Evolutionary conservation across 2,888 invertebrate genomes (phyloP).

Genomic region (Tromatobia lineatoria): DNA sequence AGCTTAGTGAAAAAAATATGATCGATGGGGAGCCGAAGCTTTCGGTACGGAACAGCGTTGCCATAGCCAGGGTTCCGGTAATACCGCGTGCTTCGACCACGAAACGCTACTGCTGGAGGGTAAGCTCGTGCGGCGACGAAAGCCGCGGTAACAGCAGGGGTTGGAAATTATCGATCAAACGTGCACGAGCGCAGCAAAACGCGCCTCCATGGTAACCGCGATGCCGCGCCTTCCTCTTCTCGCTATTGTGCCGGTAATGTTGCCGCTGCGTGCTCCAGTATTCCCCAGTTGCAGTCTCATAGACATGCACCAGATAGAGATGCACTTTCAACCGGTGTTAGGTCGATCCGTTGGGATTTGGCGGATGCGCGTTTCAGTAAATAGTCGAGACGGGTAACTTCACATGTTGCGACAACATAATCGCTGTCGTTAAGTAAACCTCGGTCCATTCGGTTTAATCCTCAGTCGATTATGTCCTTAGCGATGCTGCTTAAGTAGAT

Average conservation of each 20-base stretch:
- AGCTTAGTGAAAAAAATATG: constrained; percentile 11
- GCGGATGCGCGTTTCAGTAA: neutral
- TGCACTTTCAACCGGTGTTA: neutral
- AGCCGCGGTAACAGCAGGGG: constrained; percentile 54
- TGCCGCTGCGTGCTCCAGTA: constrained; percentile 12
- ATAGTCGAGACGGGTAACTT: neutral
- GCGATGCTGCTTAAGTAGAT: no score
- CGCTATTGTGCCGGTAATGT: constrained; percentile 20
- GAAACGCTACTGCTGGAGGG: constrained; percentile 5
- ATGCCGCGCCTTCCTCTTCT: constrained; percentile 48
- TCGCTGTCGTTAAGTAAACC: no score
- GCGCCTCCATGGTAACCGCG: constrained; percentile 73
- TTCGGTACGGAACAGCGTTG: constrained; percentile 1
- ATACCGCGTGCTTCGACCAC: constrained; percentile 37
- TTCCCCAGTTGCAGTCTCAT: constrained; percentile 14
- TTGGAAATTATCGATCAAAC: constrained; percentile 78
- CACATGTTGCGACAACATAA: neutral
- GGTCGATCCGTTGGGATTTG: neutral
- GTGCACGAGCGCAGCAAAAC: constrained; percentile 72
- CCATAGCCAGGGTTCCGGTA: constrained; percentile 35
- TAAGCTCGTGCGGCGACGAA: constrained; percentile 48
- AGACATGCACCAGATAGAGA: neutral
- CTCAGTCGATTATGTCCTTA: no score
- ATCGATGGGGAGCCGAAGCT: constrained; percentile 3
- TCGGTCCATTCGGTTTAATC: no score